A percentile compares a stretch with the other conserved stretches of the same genome.
phyloP scores from a whole-genome alignment of 1,140 invertebrate species.

The Melipona quadrifasciata region DNA sequence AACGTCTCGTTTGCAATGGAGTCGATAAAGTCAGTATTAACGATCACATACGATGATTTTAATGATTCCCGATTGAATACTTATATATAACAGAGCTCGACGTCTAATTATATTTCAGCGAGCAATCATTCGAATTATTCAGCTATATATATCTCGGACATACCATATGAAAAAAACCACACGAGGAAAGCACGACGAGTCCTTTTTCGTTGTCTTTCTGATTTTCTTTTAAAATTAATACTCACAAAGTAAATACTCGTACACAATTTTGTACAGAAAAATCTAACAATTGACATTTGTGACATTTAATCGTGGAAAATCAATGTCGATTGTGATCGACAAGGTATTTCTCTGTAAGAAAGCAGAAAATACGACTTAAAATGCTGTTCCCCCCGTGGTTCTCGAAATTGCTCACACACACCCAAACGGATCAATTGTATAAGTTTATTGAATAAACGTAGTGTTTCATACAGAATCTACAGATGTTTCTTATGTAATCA shows the following conservation, averaged over 20 bases:
- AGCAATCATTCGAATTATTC: conserved; percentile 20
- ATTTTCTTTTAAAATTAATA: not conserved
- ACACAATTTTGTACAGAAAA: not conserved
- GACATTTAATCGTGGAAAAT: not conserved
- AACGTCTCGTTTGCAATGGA: conserved; percentile 10
- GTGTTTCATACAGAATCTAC: conserved; percentile 69
- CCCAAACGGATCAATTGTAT: conserved; percentile 53
- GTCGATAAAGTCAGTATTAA: conserved; percentile 50
- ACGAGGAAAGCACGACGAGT: not conserved
- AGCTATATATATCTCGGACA: not conserved
- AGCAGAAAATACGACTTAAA: conserved; percentile 4
- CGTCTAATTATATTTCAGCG: not conserved
- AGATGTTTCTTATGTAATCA: conserved; percentile 69
- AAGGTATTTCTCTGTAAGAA: not conserved
- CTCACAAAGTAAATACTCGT: not conserved
- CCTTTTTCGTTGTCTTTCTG: not conserved
- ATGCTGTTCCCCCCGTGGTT: not conserved
- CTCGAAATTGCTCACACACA: conserved; percentile 42
- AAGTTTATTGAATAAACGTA: conserved; percentile 75
- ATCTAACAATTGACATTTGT: not conserved
- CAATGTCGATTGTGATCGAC: no score
- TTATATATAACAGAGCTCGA: not conserved
- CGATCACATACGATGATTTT: conserved; percentile 11
- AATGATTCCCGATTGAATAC: not conserved
- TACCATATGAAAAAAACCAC: not conserved